Conservation (phyloP, 1,140 invertebrate species). For the Lethocerus indicus region DNA sequence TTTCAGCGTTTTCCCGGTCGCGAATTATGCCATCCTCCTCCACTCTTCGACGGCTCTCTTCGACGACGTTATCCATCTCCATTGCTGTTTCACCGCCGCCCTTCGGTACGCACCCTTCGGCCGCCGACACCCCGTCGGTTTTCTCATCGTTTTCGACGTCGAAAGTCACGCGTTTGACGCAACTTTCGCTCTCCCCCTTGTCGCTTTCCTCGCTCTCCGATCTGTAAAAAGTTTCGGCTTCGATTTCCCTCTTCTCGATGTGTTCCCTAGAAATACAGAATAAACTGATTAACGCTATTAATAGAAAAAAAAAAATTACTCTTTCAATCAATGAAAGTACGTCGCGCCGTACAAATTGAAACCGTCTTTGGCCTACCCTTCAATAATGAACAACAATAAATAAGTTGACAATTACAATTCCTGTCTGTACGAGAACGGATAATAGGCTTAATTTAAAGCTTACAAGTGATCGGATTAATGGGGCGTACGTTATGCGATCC, state of each 20-base stretch:
- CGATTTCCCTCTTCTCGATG: slow-evolving; percentile 35
- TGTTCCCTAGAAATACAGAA: slow-evolving; percentile 25
- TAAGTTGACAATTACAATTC: neutral
- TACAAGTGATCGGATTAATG: too few relatives aligned
- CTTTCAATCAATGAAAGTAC: neutral
- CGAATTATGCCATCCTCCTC: too few relatives aligned
- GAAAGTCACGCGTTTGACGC: neutral
- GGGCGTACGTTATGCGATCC: too few relatives aligned
- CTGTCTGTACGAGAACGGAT: too few relatives aligned
- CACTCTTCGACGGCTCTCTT: too few relatives aligned
- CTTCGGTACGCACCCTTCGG: neutral
- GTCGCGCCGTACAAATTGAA: neutral
- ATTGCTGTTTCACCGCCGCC: neutral
- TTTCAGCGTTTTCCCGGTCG: neutral
- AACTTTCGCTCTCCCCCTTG: slow-evolving; percentile 9
- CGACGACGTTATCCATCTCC: too few relatives aligned
- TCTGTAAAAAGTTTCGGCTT: slow-evolving; percentile 38
- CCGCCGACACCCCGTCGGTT: slow-evolving; percentile 13
- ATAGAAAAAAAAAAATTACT: slow-evolving; percentile 2
- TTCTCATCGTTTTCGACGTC: slow-evolving; percentile 18
- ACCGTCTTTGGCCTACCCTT: neutral
- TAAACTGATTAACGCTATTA: neutral
- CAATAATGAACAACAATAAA: neutral
- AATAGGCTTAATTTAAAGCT: too few relatives aligned
- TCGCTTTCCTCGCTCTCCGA: slow-evolving; percentile 32